These are phyloP conservation scores for Pedionomus torquatus DNA, from an alignment of 2,113 vertebrate species.

Conservation along the genomic window DNA sequence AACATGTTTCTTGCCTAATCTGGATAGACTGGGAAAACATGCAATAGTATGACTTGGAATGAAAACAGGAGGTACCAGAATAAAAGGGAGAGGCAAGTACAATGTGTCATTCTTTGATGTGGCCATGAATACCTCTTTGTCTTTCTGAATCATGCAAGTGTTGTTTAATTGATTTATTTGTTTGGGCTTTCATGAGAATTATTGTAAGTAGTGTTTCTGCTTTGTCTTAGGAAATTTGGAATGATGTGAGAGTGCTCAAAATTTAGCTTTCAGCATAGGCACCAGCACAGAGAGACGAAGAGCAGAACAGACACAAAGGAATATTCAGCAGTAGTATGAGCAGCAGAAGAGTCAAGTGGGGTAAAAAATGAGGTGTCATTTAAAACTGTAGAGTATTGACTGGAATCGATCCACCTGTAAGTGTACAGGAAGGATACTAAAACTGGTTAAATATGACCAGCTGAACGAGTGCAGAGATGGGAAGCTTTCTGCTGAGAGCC, in stretches of 20 bases:
- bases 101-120: background rate
- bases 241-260: background rate
- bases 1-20: background rate
- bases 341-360: background rate
- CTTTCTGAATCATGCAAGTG: background rate
- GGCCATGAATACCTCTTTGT: background rate
- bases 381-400: background rate
- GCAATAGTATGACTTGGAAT: background rate
- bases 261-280: conserved; percentile 4
- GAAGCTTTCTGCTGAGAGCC: conserved; percentile 9
- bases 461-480: background rate
- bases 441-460: background rate
- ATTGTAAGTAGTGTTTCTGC: background rate
- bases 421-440: background rate
- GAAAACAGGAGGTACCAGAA: background rate
- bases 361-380: background rate
- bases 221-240: conserved; percentile 10
- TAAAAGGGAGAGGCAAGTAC: background rate
- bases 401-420: background rate
- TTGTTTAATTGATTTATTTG: conserved; percentile 17
- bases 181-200: conserved; percentile 7
- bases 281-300: background rate
- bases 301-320: background rate
- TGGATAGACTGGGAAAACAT: background rate
- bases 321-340: background rate